A percentile compares a stretch with the other conserved stretches of the same genome.
phyloP scores from a whole-genome alignment of 2,888 invertebrate species.

The Torymus auratus region DNA sequence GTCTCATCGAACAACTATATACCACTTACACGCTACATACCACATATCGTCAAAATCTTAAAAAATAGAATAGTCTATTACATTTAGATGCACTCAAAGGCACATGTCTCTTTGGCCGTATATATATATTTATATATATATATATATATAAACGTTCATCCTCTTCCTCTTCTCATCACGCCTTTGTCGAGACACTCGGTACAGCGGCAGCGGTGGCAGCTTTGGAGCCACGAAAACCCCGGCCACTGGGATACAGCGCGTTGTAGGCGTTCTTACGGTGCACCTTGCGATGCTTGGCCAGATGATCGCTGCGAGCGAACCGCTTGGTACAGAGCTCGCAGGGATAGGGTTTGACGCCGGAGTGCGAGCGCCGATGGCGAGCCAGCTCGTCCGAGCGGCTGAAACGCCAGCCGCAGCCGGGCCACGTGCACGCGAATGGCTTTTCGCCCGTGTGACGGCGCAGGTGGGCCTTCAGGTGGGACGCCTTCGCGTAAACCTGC shows the following conservation, averaged over 20 bases:
- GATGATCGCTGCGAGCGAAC: slow-evolving; percentile 95
- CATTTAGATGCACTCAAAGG: not conserved
- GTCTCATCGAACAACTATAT: too few relatives aligned
- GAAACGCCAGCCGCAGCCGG: slow-evolving; percentile 93
- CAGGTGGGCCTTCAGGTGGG: slow-evolving; percentile 92
- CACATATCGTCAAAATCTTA: too few relatives aligned
- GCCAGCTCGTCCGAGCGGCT: slow-evolving; percentile 96
- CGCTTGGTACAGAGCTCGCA: slow-evolving; percentile 92
- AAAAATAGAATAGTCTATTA: too few relatives aligned
- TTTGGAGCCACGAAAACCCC: slow-evolving; percentile 61
- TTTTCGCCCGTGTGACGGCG: slow-evolving; percentile 90
- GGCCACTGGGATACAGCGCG: slow-evolving; percentile 67
- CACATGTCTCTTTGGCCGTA: not conserved
- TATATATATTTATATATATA: too few relatives aligned
- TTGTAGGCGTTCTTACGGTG: slow-evolving; percentile 81
- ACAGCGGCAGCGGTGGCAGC: too few relatives aligned
- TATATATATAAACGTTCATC: too few relatives aligned
- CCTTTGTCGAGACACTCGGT: too few relatives aligned
- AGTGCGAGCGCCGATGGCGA: slow-evolving; percentile 95
- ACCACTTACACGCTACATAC: too few relatives aligned
- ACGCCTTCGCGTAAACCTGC: slow-evolving; percentile 92
- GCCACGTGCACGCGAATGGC: slow-evolving; percentile 86
- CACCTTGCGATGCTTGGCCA: slow-evolving; percentile 93
- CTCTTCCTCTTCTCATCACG: too few relatives aligned
- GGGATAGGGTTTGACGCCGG: slow-evolving; percentile 94